phyloP scores from a whole-genome alignment of 2,113 vertebrate species.

The Chaetodon auriga region DNA sequence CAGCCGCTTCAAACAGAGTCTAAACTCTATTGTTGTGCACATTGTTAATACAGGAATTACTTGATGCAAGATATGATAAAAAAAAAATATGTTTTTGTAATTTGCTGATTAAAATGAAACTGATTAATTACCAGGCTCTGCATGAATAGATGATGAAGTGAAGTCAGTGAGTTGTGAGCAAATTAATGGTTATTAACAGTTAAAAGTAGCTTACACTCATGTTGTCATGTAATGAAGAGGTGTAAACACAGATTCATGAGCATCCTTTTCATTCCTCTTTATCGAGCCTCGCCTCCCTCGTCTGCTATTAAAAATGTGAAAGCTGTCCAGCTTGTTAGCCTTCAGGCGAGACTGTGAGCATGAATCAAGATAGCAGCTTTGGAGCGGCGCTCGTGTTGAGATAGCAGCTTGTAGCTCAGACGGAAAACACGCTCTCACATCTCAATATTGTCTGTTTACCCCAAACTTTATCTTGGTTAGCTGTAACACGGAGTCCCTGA shows the following conservation, averaged over 20 bases:
- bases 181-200: not conserved
- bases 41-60: not conserved
- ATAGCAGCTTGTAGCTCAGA: not conserved
- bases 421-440: slow-evolving; percentile 11
- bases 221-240: not conserved
- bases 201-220: not conserved
- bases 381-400: not conserved
- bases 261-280: not conserved
- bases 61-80: not conserved
- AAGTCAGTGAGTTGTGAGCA: not conserved
- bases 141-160: not conserved
- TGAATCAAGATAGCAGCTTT: not conserved
- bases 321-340: not conserved
- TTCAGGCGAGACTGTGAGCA: not conserved
- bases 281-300: not conserved
- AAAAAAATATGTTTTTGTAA: not conserved
- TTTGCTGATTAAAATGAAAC: not conserved
- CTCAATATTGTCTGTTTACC: slow-evolving; percentile 23
- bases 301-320: slow-evolving; percentile 6
- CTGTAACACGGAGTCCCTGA: not conserved
- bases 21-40: not conserved
- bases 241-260: not conserved
- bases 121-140: not conserved
- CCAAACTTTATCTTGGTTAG: slow-evolving; percentile 38
- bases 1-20: not conserved